Evolutionary conservation across 2,797 vertebrate genomes (phyloP).

Genomic region (Threskiornis aethiopicus): DNA sequence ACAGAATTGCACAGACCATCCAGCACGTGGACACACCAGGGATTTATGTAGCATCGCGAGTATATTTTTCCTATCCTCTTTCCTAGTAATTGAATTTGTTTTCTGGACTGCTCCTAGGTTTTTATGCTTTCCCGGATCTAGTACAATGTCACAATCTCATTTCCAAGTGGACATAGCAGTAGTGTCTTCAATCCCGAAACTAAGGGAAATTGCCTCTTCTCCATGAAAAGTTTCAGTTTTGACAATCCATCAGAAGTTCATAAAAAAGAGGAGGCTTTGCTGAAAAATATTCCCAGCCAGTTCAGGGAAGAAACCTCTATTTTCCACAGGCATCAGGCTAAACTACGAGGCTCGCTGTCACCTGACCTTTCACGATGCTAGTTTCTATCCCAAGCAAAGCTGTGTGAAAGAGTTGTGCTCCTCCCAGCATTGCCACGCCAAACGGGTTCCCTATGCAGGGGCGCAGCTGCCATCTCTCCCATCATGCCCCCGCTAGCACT

Average conservation of each 20-base stretch:
- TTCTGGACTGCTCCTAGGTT: background rate
- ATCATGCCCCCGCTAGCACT: background rate
- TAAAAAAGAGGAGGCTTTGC: background rate
- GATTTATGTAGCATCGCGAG: background rate
- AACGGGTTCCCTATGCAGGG: fast-evolving
- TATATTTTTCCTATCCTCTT: background rate
- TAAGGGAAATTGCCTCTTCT: background rate
- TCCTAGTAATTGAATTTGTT: background rate
- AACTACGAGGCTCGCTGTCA: background rate
- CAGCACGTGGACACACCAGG: background rate
- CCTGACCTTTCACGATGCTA: background rate
- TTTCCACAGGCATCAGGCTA: background rate
- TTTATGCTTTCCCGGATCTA: background rate
- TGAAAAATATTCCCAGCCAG: background rate
- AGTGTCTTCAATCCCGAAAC: background rate
- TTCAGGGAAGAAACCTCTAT: background rate
- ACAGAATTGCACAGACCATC: background rate
- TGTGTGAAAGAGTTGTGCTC: background rate
- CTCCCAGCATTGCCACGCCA: fast-evolving
- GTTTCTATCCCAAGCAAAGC: background rate
- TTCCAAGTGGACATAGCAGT: background rate
- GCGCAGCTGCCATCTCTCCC: background rate
- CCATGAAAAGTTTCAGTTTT: background rate
- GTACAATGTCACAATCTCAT: background rate
- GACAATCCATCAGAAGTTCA: background rate